Evolutionary conservation across 2,888 invertebrate species (phyloP).

Genomic region (Anodontia alba): DNA sequence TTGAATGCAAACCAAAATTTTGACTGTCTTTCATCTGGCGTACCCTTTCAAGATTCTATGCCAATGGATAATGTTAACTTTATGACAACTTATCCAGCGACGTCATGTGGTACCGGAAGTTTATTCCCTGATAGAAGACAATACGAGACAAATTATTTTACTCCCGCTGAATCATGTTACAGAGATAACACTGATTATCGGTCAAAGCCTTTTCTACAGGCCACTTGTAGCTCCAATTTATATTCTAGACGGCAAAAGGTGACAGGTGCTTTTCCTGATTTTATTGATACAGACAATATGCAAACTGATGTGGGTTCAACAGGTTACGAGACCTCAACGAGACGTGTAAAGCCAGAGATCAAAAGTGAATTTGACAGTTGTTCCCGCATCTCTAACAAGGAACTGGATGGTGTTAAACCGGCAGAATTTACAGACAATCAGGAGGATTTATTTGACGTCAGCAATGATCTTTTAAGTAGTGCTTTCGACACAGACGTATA

Average conservation of each 20-base stretch:
- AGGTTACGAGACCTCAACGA: background rate
- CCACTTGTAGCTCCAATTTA: background rate
- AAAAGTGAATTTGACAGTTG: slow-evolving; percentile 22
- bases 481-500: slow-evolving; percentile 60
- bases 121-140: background rate
- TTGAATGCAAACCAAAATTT: slow-evolving; percentile 18
- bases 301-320: background rate
- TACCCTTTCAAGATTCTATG: background rate
- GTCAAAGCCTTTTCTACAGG: background rate
- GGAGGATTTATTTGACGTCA: slow-evolving; percentile 47
- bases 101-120: background rate
- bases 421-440: slow-evolving; percentile 8
- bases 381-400: slow-evolving; percentile 1
- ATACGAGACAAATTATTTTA: background rate
- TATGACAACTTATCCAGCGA: background rate
- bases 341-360: slow-evolving; percentile 12
- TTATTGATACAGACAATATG: slow-evolving; percentile 7
- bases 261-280: slow-evolving; percentile 9
- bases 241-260: background rate
- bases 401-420: background rate
- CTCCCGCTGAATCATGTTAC: background rate
- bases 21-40: background rate
- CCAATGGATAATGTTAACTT: slow-evolving; percentile 2
- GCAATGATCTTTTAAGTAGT: slow-evolving; percentile 43
- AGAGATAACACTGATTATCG: background rate